Base-by-base conservation (phyloP, 2,113 vertebrate genomes). In the Hyla sarda region DNA sequence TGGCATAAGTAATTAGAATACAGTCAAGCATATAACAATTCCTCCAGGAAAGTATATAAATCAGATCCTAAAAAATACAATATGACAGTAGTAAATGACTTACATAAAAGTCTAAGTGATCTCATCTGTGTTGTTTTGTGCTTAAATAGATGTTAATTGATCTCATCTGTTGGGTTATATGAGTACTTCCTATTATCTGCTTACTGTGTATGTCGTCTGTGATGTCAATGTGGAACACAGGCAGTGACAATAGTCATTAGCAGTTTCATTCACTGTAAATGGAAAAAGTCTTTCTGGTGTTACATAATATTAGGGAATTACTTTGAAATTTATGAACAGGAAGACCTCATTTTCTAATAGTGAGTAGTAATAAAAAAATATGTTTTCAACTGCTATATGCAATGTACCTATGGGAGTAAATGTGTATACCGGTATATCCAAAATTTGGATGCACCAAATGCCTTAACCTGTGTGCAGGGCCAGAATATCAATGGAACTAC, bases 81-180 rank as follows among this genome's bases (percentile, higher is more conserved):
- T 69, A 69, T 71, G 34, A 71, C 67, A 71, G 8, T 41, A 41
- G 32, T 23, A 17, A 37, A 37, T 71, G 34, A 37, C 67, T 41
- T 71, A 71, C 32, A 71, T 71, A 71, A 69, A 69, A 37, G 19
- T 25, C 50, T 77, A 77, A 77, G 12, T 54, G 74, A 77, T 52
- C 74, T 77, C 48, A 54, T 76, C 73, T 76, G 73, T 76, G 73
- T 76, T 76, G 25, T 77, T 77, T 32, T 32, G 16, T 77, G 19
- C 0, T 19, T 19, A 54, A 77, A 48, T 54, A 32, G 74, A 52
- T 77, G 52, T 77, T 77, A 52, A 77, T 54, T 77, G 74, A 77
- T 52, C 74, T 77, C 73, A 76, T 50, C 74, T 77, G 74, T 54
- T 77, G 52, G 32, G 48, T 30, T 30, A 32, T 77, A 32, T 54